These are phyloP conservation scores for Trichomycterus rosablanca DNA, from an alignment of 2,113 vertebrate species.

Conservation along the genomic window DNA sequence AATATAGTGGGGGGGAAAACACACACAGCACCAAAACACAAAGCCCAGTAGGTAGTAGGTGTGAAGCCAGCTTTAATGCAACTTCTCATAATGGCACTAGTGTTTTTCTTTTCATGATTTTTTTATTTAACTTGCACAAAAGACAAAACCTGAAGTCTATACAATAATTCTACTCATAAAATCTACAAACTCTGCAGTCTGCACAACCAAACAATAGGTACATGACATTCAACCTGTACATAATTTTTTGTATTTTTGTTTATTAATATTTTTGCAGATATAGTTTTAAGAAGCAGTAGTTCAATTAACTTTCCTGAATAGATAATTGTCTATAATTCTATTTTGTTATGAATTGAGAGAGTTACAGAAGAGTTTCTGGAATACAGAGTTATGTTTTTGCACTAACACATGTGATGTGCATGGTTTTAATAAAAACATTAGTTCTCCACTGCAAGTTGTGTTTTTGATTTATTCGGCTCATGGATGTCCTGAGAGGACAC, in stretches of 20 bases:
- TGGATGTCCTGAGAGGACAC: no score
- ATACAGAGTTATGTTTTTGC: conserved; percentile 87
- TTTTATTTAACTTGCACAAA: no score
- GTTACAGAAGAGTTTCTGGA: conserved; percentile 82
- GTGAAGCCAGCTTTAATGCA: no score
- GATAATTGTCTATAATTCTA: conserved; percentile 89
- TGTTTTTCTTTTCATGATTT: no score
- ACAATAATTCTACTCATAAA: no score
- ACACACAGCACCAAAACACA: no score
- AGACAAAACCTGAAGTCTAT: no score
- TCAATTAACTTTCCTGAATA: no score
- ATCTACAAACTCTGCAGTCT: no score
- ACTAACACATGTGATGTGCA: conserved; percentile 90
- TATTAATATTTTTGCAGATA: conserved; percentile 63
- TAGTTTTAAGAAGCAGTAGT: conserved; percentile 82
- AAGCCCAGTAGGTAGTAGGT: no score
- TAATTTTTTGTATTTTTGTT: conserved; percentile 65
- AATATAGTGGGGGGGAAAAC: no score
- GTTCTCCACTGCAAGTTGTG: conserved; percentile 64
- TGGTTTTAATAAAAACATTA: conserved; percentile 90
- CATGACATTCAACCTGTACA: conserved; percentile 79
- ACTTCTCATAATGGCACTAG: no score
- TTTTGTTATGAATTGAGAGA: conserved; percentile 84
- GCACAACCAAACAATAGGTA: conserved; percentile 74
- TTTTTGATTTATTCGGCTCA: neutral